Evolutionary conservation across 2,113 vertebrate genomes (phyloP).

Genomic region (Clinocottus analis): DNA sequence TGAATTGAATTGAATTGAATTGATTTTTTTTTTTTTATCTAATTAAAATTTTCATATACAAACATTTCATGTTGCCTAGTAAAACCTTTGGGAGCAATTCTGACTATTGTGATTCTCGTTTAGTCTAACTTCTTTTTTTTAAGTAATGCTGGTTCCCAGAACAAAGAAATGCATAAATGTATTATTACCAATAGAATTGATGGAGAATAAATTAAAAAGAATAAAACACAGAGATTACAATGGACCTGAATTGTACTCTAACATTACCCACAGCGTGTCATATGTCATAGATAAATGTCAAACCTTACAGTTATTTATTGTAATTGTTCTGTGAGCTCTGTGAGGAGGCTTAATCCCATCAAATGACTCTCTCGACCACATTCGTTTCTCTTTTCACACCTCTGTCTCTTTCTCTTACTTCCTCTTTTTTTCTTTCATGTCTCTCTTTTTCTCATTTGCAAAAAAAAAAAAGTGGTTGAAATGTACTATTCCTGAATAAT

Average conservation of each 20-base stretch:
- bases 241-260: no score
- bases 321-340: not conserved
- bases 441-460: constrained; percentile 13
- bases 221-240: no score
- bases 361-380: not conserved
- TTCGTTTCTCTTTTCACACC: constrained; percentile 1
- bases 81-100: not conserved
- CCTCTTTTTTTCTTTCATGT: constrained; percentile 20
- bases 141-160: not conserved
- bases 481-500: constrained; percentile 96
- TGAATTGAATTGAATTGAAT: no score
- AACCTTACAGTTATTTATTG: not conserved
- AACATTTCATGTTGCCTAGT: not conserved
- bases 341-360: constrained; percentile 11
- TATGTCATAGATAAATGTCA: not conserved
- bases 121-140: not conserved
- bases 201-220: not conserved
- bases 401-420: constrained; percentile 5
- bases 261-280: not conserved
- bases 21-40: no score
- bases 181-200: not conserved
- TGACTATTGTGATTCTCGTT: not conserved
- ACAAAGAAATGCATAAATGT: not conserved
- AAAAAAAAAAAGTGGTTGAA: constrained; percentile 69
- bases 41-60: not conserved